Percentiles rank a stretch among this genome's conserved stretches.
Evolutionary conservation across 2,797 vertebrate genomes (phyloP).

Genomic region (Enteromius mattozi): DNA sequence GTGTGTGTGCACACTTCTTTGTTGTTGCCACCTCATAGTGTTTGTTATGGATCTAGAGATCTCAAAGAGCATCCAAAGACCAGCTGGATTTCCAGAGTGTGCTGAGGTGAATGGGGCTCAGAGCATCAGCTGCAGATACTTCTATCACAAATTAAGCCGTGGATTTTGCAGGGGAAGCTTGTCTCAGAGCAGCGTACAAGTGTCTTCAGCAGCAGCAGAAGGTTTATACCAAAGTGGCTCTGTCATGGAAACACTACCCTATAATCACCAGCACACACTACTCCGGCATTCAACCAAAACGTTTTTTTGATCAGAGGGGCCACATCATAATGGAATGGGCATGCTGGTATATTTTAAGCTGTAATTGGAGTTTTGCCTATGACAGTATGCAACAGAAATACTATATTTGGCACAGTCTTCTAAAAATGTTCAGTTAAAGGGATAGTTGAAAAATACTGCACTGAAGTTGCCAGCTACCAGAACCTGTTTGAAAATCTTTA

Average conservation of each 20-base stretch:
- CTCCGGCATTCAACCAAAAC: constrained; percentile 10
- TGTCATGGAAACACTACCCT: constrained; percentile 56
- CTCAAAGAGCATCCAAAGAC: constrained; percentile 45
- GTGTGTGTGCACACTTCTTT: constrained; percentile 7
- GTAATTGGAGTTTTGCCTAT: constrained; percentile 40
- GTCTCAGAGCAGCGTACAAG: constrained; percentile 11
- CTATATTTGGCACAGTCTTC: constrained; percentile 35
- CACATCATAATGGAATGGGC: constrained; percentile 49
- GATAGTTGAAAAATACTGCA: too few relatives aligned
- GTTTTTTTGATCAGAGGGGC: constrained; percentile 46
- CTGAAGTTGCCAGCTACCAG: neutral
- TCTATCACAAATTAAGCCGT: neutral
- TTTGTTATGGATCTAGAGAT: constrained; percentile 45
- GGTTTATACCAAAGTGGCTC: constrained; percentile 37
- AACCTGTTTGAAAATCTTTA: neutral
- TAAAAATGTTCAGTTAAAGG: neutral
- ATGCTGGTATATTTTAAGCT: constrained; percentile 42
- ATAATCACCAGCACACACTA: constrained; percentile 54
- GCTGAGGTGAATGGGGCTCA: constrained; percentile 36
- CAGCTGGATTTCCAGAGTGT: constrained; percentile 41
- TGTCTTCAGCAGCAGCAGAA: constrained; percentile 20
- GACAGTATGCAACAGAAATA: constrained; percentile 18
- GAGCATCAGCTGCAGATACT: constrained; percentile 26
- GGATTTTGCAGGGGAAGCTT: constrained; percentile 27
- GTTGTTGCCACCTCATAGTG: constrained; percentile 38